phyloP scores from a whole-genome alignment of 2,888 invertebrate genomes.

The Cephus pygmeus region DNA sequence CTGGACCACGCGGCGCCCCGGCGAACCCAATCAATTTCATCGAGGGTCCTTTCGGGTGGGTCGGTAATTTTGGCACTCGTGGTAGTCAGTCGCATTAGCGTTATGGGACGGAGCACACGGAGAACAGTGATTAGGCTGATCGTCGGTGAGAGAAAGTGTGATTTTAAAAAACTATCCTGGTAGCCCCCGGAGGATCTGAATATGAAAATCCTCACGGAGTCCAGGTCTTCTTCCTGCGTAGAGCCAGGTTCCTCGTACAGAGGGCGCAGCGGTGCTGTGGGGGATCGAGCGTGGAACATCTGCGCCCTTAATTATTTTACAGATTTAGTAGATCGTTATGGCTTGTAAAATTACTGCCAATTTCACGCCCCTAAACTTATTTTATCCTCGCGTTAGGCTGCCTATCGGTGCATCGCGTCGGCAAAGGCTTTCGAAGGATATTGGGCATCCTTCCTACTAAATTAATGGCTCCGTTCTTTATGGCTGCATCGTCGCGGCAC shows the following conservation, averaged over 20 bases:
- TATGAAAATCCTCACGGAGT: not conserved
- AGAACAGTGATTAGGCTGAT: not conserved
- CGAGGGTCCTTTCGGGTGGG: not conserved
- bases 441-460: conserved; percentile 61
- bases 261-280: conserved; percentile 7
- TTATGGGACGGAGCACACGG: not conserved
- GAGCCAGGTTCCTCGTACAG: not conserved
- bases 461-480: conserved; percentile 64
- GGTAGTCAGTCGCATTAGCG: not conserved
- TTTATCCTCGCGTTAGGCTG: conserved; percentile 55
- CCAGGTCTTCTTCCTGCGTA: not conserved
- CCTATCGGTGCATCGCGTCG: conserved; percentile 47
- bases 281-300: conserved; percentile 48
- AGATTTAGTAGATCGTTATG: conserved; percentile 67
- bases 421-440: conserved; percentile 50
- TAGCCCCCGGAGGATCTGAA: not conserved
- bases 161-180: not conserved
- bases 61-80: not conserved
- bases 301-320: conserved; percentile 66
- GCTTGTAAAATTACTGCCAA: conserved; percentile 66
- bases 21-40: not conserved
- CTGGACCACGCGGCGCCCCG: not conserved
- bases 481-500: conserved; percentile 56
- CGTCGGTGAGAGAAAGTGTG: not conserved
- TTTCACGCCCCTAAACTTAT: conserved; percentile 65